Conservation (phyloP, 2,113 vertebrate genomes). For the Rissa tridactyla region DNA sequence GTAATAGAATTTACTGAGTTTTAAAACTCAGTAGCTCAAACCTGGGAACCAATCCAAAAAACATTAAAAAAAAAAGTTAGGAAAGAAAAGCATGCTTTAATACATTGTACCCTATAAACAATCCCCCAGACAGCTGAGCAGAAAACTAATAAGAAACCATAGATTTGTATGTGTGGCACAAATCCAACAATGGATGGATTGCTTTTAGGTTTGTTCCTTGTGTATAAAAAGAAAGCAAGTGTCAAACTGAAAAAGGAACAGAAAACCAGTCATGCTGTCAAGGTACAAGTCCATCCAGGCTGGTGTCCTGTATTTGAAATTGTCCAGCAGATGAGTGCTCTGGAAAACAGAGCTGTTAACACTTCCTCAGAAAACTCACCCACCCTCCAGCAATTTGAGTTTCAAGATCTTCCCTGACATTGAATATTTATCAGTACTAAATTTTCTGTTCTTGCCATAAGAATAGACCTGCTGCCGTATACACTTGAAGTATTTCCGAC, state of each 20-base stretch:
- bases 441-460: not conserved
- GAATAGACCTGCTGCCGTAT: not conserved
- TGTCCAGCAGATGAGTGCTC: not conserved
- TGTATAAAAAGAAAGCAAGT: not conserved
- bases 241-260: not conserved
- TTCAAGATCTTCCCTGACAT: not conserved
- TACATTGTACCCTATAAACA: not conserved
- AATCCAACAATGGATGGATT: not conserved
- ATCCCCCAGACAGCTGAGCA: not conserved
- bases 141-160: not conserved
- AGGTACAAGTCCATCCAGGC: too few species aligned
- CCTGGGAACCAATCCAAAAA: not conserved
- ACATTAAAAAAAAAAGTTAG: not conserved
- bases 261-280: not conserved
- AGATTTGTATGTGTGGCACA: not conserved
- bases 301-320: not conserved
- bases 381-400: not conserved
- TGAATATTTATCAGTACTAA: not conserved
- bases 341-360: not conserved
- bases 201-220: not conserved
- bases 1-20: not conserved
- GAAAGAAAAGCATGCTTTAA: not conserved
- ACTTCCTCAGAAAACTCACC: not conserved
- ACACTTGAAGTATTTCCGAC: not conserved
- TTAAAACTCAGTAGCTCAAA: not conserved